These are phyloP conservation scores for Takifugu bimaculatus DNA, from an alignment of 2,113 vertebrate species.

Conservation along the genomic window DNA sequence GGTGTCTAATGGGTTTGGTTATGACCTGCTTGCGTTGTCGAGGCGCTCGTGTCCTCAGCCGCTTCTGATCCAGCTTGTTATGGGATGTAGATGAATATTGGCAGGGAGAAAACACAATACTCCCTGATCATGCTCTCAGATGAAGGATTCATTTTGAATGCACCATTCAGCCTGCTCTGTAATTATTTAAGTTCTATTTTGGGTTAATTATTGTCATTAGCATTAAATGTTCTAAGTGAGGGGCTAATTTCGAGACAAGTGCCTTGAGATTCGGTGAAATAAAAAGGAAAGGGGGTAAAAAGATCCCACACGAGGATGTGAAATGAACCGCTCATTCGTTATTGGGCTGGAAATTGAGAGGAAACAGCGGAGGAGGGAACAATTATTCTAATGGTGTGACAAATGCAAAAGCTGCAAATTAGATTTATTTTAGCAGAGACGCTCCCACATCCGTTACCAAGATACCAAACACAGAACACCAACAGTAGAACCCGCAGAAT, in stretches of 20 bases:
- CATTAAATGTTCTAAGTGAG: slow-evolving; percentile 88
- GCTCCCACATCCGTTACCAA: slow-evolving; percentile 79
- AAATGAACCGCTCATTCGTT: slow-evolving; percentile 94
- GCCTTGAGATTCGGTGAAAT: slow-evolving; percentile 44
- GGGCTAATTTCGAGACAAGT: slow-evolving; percentile 83
- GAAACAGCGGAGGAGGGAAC: slow-evolving; percentile 98
- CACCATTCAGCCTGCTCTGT: slow-evolving; percentile 74
- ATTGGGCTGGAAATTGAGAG: slow-evolving; percentile 85
- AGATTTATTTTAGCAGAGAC: slow-evolving; percentile 86
- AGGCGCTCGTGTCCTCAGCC: slow-evolving; percentile 42
- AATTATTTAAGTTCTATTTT: slow-evolving; percentile 97
- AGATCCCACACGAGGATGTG: slow-evolving; percentile 81
- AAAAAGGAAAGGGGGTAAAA: slow-evolving; percentile 57
- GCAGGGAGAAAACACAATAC: slow-evolving; percentile 70
- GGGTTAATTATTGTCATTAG: slow-evolving; percentile 99
- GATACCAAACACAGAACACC: no score
- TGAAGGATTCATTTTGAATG: slow-evolving; percentile 69
- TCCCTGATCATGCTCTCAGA: slow-evolving; percentile 71
- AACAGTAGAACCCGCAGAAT: no score
- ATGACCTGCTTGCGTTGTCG: slow-evolving; percentile 58
- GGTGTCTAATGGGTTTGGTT: slow-evolving; percentile 24
- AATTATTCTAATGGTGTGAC: slow-evolving; percentile 99
- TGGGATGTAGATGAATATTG: slow-evolving; percentile 54
- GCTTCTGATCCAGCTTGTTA: slow-evolving; percentile 43
- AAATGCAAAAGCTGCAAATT: slow-evolving; percentile 93